Evolutionary conservation across 2,888 invertebrate species (phyloP), one percentile per base, ranked within the genome.

Genomic region (Ischnus inquisitorius): DNA sequence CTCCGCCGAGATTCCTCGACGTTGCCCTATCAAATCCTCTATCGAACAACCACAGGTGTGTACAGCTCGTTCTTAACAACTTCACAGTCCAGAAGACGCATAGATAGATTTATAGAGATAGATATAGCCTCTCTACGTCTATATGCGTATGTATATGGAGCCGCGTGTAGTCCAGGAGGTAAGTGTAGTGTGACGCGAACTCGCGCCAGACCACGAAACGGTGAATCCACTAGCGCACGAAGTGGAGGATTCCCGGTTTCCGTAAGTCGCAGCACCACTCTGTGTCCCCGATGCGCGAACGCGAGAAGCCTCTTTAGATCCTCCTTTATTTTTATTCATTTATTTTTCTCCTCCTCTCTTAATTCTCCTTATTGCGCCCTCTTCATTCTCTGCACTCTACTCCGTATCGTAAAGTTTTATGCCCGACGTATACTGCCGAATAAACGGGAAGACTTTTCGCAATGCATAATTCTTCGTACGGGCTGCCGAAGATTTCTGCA

Each of bases 191-290:
- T 69, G 79, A 82, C 28, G 74, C 46, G 60, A 72, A 67, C 67
- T 48, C 43, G 71, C 43, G 82, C 67, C 82, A 82, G 74, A 64
- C 51, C 82, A 75, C 46, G 79, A 74, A 79, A 83, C 83, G 79
- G 79, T 83, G 79, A 83, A 79, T 83, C 79, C 28, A 74, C 74
- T 51, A 65, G 79, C 60, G 43, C 74, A 79, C 65, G 39, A 65
- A 83, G 78, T 62, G 75, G 75, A 65, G 62, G 68, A 79, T 79
- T 83, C 79, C 83, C 79, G 74, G 75, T 79, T 75, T 43, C 51
- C 34, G 65, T 69, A 76, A 48, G 67, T 39, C 72, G 46, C 34
- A 39, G 19, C 75, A 46, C 41, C 57, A 65, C 60, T 16, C 48
- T 68, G 65, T 82, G 82, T 72, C 82, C 77, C 68, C 82, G 78